These are phyloP conservation scores for Chelonus formosanus DNA, from an alignment of 2,888 invertebrate species.

Conservation along the genomic window DNA sequence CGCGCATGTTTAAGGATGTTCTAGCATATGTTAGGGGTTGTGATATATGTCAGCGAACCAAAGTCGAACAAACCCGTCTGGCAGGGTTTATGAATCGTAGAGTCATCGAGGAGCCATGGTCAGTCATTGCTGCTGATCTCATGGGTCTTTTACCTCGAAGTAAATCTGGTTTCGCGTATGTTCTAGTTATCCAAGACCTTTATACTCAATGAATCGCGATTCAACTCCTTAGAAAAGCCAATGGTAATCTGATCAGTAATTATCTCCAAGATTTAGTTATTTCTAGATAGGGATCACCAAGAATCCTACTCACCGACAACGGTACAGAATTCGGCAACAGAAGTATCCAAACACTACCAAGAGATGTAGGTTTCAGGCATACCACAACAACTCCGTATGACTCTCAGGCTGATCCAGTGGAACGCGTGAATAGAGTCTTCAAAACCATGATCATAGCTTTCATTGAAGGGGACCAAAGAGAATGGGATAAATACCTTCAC, in stretches of 20 bases:
- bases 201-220: slow-evolving; percentile 41
- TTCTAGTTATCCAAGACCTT: slow-evolving; percentile 40
- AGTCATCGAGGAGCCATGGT: slow-evolving; percentile 36
- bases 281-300: slow-evolving; percentile 37
- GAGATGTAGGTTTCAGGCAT: slow-evolving; percentile 22
- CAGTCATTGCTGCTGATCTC: slow-evolving; percentile 41
- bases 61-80: slow-evolving; percentile 34
- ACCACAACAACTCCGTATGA: slow-evolving; percentile 38
- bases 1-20: slow-evolving; percentile 38
- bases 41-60: slow-evolving; percentile 38
- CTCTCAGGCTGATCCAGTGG: slow-evolving; percentile 46
- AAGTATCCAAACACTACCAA: slow-evolving; percentile 29
- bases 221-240: slow-evolving; percentile 33
- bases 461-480: slow-evolving; percentile 22
- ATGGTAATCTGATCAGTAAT: slow-evolving; percentile 26
- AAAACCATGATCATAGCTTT: slow-evolving; percentile 40
- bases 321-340: slow-evolving; percentile 38
- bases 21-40: slow-evolving; percentile 39
- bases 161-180: slow-evolving; percentile 31
- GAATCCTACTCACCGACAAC: slow-evolving; percentile 40
- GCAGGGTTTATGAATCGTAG: slow-evolving; percentile 41
- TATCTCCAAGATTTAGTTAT: slow-evolving; percentile 38
- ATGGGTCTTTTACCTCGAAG: slow-evolving; percentile 46
- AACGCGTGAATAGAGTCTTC: slow-evolving; percentile 42
- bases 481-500: slow-evolving; percentile 30